phyloP scores from a whole-genome alignment of 2,888 invertebrate genomes.

The Seira ritae region DNA sequence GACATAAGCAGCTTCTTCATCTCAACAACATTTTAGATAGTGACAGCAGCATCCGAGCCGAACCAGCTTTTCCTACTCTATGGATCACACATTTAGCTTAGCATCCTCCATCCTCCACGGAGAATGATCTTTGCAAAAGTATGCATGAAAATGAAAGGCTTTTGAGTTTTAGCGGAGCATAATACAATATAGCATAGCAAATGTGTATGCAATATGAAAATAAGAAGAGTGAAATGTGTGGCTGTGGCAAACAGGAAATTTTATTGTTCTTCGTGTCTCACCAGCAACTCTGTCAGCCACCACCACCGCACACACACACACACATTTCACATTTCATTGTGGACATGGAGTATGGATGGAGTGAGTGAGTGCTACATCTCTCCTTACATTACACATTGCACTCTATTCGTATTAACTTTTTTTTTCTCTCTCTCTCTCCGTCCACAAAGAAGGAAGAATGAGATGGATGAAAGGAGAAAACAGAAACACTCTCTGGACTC shows the following conservation, averaged over 20 bases:
- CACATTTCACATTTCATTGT: neutral
- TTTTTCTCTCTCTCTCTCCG: slow-evolving; percentile 15
- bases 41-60: too few relatives aligned
- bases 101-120: too few relatives aligned
- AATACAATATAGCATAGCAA: neutral
- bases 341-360: slow-evolving; percentile 19
- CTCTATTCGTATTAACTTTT: slow-evolving; percentile 34
- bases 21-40: too few relatives aligned
- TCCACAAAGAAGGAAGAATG: slow-evolving; percentile 41
- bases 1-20: too few relatives aligned
- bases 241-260: slow-evolving; percentile 46
- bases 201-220: too few relatives aligned
- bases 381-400: slow-evolving; percentile 24
- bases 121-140: neutral
- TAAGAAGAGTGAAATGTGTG: slow-evolving; percentile 26
- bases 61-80: too few relatives aligned
- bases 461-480: slow-evolving; percentile 50
- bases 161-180: neutral
- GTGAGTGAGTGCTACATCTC: slow-evolving; percentile 15
- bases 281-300: slow-evolving; percentile 7
- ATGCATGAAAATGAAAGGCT: too few relatives aligned
- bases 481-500: slow-evolving; percentile 55
- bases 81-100: too few relatives aligned
- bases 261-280: slow-evolving; percentile 20
- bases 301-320: slow-evolving; percentile 33